A percentile compares a stretch with the other conserved stretches of the same genome.
These are phyloP conservation scores for Anthoscopus minutus DNA, from an alignment of 2,113 vertebrate genomes.

Conservation along the genomic window DNA sequence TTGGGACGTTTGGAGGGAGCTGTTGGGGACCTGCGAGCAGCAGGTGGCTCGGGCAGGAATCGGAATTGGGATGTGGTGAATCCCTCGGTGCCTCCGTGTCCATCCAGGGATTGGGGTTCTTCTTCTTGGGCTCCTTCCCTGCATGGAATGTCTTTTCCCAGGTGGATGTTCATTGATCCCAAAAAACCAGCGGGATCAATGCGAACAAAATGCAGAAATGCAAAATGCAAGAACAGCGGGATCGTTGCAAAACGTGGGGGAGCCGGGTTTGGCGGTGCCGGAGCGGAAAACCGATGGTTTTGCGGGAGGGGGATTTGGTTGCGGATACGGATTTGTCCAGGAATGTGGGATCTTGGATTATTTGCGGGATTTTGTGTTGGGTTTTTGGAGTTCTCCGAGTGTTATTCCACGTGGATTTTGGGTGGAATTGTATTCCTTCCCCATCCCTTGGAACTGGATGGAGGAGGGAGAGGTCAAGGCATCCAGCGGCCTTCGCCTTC, in stretches of 20 bases:
- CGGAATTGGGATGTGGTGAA: background rate
- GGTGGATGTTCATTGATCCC: background rate
- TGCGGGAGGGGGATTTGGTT: background rate
- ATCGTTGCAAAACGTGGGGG: rapidly evolving
- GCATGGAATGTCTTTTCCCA: rapidly evolving
- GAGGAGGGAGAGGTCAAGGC: background rate
- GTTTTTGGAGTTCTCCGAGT: rapidly evolving
- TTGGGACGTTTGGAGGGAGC: background rate
- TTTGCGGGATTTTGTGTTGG: rapidly evolving
- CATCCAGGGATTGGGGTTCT: rapidly evolving
- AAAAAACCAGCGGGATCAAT: background rate
- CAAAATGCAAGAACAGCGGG: no score
- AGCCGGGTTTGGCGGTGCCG: background rate
- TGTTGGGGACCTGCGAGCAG: background rate
- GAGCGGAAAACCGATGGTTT: background rate
- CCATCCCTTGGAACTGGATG: rapidly evolving
- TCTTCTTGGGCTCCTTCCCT: background rate
- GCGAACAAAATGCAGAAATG: no score
- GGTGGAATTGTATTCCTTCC: background rate
- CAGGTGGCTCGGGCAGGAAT: background rate
- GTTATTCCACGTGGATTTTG: rapidly evolving
- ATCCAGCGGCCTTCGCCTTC: rapidly evolving
- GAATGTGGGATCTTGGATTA: background rate
- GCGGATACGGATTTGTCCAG: rapidly evolving
- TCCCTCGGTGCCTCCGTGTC: background rate